These are phyloP conservation scores for Drosophila quasianomalipes DNA, from an alignment of 2,888 invertebrate species.

Conservation along the genomic window DNA sequence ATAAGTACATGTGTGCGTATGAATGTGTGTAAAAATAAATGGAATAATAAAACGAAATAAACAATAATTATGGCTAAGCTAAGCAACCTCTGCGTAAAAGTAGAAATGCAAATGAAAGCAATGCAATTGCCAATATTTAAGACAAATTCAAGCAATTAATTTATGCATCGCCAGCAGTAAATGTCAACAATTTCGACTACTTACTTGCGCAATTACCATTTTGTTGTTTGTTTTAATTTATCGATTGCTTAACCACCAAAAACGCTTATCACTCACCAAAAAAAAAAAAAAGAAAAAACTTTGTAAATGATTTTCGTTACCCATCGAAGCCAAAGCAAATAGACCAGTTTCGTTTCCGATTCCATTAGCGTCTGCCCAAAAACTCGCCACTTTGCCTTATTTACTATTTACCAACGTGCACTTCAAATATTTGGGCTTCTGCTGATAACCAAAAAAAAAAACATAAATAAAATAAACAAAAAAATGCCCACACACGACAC, in stretches of 20 bases:
- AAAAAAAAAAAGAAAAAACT: not conserved
- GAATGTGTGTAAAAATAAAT: not conserved
- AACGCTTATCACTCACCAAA: slow-evolving; percentile 57
- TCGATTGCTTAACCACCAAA: slow-evolving; percentile 46
- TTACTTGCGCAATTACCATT: slow-evolving; percentile 56
- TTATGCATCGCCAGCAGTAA: slow-evolving; percentile 63
- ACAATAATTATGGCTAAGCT: slow-evolving; percentile 43
- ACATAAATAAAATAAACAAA: not conserved
- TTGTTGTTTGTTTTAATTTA: slow-evolving; percentile 59
- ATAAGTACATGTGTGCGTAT: not conserved
- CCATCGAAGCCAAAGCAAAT: slow-evolving; percentile 32
- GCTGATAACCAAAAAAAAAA: slow-evolving; percentile 33
- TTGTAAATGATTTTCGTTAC: slow-evolving; percentile 11
- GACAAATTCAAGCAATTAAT: slow-evolving; percentile 15
- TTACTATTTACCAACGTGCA: slow-evolving; percentile 31
- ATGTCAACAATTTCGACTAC: slow-evolving; percentile 36
- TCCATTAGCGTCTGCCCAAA: slow-evolving; percentile 65
- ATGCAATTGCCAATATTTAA: slow-evolving; percentile 45
- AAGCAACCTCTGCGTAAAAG: slow-evolving; percentile 37
- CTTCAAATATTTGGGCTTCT: slow-evolving; percentile 62
- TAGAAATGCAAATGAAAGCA: slow-evolving; percentile 48
- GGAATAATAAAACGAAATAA: slow-evolving; percentile 26
- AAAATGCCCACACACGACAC: slow-evolving; percentile 61
- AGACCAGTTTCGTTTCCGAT: slow-evolving; percentile 2
- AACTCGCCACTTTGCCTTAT: slow-evolving; percentile 22